These are phyloP conservation scores for Neotoxoptera formosana DNA, from an alignment of 1,140 invertebrate species.

Conservation along the genomic window DNA sequence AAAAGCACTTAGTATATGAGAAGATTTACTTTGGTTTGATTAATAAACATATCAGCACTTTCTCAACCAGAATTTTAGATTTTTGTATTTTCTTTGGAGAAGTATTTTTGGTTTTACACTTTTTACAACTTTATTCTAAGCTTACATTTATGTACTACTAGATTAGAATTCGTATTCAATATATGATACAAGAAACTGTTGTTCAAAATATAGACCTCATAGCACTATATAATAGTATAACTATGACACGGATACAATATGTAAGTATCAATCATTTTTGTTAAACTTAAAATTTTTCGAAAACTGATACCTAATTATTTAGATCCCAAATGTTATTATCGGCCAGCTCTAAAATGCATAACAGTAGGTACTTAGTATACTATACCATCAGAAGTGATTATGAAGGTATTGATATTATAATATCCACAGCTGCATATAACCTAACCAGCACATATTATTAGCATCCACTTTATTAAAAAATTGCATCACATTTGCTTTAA, in stretches of 20 bases:
- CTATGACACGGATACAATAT: neutral
- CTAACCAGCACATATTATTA: neutral
- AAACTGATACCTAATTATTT: neutral
- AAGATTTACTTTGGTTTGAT: slow-evolving; percentile 3
- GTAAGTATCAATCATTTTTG: neutral
- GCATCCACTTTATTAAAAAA: neutral
- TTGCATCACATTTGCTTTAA: neutral
- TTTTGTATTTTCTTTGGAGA: neutral
- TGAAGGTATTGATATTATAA: neutral
- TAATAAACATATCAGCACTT: neutral
- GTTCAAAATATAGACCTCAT: neutral
- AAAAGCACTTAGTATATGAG: slow-evolving; percentile 5
- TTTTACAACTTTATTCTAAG: neutral
- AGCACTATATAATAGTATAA: no score
- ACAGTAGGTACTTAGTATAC: neutral
- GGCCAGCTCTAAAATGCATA: neutral
- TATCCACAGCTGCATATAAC: neutral
- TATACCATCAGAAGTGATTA: neutral
- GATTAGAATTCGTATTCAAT: neutral
- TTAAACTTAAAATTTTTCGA: neutral
- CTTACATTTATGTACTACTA: neutral
- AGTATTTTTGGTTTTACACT: neutral
- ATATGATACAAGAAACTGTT: neutral
- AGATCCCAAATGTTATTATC: neutral
- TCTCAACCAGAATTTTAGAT: neutral